Conservation (phyloP, 2,797 vertebrate genomes). For the Pangasius larnaudii region DNA sequence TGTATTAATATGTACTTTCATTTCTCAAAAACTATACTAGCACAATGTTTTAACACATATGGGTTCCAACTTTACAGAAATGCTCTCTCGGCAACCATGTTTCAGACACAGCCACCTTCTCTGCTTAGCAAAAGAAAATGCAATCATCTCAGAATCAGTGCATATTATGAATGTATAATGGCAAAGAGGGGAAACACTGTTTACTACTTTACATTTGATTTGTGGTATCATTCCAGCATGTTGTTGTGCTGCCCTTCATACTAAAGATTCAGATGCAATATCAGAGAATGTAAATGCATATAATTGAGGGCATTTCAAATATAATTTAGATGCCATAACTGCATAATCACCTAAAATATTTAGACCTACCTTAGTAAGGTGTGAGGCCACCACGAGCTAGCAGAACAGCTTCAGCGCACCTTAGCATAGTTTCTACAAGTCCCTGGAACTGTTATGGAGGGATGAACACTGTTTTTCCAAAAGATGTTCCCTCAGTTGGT, state of each 20-base stretch:
- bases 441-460: background rate
- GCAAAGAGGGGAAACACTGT: background rate
- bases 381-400: background rate
- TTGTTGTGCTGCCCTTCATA: background rate
- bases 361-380: background rate
- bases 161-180: background rate
- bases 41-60: background rate
- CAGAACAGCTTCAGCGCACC: background rate
- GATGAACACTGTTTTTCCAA: background rate
- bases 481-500: background rate
- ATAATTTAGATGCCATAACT: background rate
- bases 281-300: background rate
- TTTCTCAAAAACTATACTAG: background rate
- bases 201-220: background rate
- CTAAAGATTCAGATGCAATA: background rate
- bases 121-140: background rate
- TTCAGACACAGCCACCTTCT: background rate
- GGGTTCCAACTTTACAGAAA: background rate
- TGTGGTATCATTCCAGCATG: background rate
- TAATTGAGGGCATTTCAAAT: background rate
- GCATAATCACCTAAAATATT: background rate
- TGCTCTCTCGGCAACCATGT: background rate
- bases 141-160: background rate
- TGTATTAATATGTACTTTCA: background rate
- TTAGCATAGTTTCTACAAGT: background rate